phyloP scores from a whole-genome alignment of 2,888 invertebrate genomes.

The Cotesia congregata region DNA sequence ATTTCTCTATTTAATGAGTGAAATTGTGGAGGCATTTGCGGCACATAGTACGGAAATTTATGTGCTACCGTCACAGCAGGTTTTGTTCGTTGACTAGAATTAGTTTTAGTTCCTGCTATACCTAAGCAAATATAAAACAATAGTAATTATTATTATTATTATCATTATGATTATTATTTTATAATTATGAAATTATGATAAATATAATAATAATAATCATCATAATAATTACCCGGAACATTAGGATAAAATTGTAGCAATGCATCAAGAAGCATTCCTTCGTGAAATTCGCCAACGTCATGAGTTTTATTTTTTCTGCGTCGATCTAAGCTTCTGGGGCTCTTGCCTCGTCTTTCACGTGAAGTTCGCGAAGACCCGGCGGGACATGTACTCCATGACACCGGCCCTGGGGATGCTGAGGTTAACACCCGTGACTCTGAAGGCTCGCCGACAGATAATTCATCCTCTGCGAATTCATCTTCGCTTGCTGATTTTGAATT shows the following conservation, averaged over 20 bases:
- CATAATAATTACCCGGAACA: conserved; percentile 73
- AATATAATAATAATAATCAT: neutral
- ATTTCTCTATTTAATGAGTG: conserved; percentile 38
- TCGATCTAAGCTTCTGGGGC: conserved; percentile 69
- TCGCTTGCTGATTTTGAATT: conserved; percentile 76
- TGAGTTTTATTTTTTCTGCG: conserved; percentile 73
- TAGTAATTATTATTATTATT: neutral
- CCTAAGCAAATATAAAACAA: conserved; percentile 50
- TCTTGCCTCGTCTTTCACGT: conserved; percentile 73
- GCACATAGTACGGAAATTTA: conserved; percentile 67
- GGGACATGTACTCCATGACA: conserved; percentile 73
- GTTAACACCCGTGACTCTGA: conserved; percentile 70
- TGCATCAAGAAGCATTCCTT: conserved; percentile 84
- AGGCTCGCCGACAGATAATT: conserved; percentile 73
- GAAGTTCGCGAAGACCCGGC: conserved; percentile 74
- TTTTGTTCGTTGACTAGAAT: conserved; percentile 61
- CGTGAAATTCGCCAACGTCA: conserved; percentile 82
- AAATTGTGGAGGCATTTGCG: conserved; percentile 54
- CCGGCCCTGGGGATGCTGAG: conserved; percentile 70
- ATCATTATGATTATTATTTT: neutral
- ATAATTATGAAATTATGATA: neutral
- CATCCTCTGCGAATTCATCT: conserved; percentile 89
- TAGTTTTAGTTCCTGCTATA: conserved; percentile 62
- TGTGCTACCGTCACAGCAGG: conserved; percentile 64
- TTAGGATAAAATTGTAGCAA: conserved; percentile 80